phyloP scores from a whole-genome alignment of 2,888 invertebrate genomes.

The Biston betularia region DNA sequence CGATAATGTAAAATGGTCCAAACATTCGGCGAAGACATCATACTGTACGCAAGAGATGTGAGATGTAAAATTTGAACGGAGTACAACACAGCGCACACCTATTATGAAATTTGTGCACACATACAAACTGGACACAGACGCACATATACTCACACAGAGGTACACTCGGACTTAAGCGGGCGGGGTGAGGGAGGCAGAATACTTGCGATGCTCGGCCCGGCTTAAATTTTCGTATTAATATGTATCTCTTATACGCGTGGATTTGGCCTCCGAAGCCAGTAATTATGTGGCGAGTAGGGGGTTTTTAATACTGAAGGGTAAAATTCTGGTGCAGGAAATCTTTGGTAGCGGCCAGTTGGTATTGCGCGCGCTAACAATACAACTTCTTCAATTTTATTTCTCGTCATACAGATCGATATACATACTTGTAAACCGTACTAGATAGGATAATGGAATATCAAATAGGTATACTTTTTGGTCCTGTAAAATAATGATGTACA shows the following conservation, averaged over 20 bases:
- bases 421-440: too few species aligned
- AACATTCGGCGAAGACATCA: conserved; percentile 47
- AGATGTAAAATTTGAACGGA: conserved; percentile 85
- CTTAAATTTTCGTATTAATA: conserved; percentile 84
- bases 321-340: conserved; percentile 34
- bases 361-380: background rate
- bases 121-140: conserved; percentile 62
- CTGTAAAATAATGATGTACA: too few species aligned
- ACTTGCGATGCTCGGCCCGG: conserved; percentile 77
- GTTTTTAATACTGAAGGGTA: conserved; percentile 55
- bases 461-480: too few species aligned
- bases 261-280: conserved; percentile 72
- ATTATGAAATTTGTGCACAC: conserved; percentile 82
- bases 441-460: too few species aligned
- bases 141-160: conserved; percentile 53
- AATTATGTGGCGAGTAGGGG: conserved; percentile 65
- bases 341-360: background rate
- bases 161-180: conserved; percentile 74
- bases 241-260: conserved; percentile 79
- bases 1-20: background rate
- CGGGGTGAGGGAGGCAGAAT: conserved; percentile 65
- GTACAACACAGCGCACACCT: conserved; percentile 78
- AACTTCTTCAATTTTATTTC: background rate
- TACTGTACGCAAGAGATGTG: conserved; percentile 74
- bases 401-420: background rate